Evolutionary conservation across 53 echinoderm and acorn worm genomes (phyloP).

Genomic region (Apostichopus leukothele): DNA sequence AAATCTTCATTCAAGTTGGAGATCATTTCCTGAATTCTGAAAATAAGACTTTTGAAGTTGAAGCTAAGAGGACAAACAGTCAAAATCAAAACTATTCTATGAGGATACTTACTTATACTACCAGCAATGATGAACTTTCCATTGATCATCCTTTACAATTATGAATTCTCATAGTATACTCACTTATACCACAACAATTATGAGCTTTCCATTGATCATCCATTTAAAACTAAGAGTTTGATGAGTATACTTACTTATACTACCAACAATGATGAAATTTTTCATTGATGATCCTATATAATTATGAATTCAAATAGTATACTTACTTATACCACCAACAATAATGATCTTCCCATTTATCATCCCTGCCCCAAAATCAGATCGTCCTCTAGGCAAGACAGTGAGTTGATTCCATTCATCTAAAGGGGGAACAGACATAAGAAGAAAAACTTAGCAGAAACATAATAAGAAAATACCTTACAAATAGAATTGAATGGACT

Average conservation of each 20-base stretch:
- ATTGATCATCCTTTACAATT: conserved; percentile 60
- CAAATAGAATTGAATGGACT: too few species aligned
- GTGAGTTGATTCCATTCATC: conserved; percentile 85
- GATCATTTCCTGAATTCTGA: too few species aligned
- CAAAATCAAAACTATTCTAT: too few species aligned
- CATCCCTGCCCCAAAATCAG: conserved; percentile 75
- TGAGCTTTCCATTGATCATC: conserved; percentile 68
- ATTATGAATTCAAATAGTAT: not conserved
- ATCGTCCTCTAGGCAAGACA: conserved; percentile 71
- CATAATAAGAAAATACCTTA: too few species aligned
- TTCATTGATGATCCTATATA: conserved; percentile 53
- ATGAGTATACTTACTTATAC: conserved; percentile 75
- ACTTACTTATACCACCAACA: conserved; percentile 91
- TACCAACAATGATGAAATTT: conserved; percentile 78
- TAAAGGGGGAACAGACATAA: conserved; percentile 6
- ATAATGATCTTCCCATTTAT: conserved; percentile 76
- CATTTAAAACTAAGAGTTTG: conserved; percentile 68
- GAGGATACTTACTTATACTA: conserved; percentile 75
- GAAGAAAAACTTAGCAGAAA: too few species aligned
- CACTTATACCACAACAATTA: conserved; percentile 88
- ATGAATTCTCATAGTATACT: too few species aligned
- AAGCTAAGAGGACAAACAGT: too few species aligned
- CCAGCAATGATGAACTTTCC: conserved; percentile 78
- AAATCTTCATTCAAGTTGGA: too few species aligned
- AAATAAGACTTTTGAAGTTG: too few species aligned